phyloP scores from a whole-genome alignment of 2,113 vertebrate species.

The Corvus hawaiiensis region DNA sequence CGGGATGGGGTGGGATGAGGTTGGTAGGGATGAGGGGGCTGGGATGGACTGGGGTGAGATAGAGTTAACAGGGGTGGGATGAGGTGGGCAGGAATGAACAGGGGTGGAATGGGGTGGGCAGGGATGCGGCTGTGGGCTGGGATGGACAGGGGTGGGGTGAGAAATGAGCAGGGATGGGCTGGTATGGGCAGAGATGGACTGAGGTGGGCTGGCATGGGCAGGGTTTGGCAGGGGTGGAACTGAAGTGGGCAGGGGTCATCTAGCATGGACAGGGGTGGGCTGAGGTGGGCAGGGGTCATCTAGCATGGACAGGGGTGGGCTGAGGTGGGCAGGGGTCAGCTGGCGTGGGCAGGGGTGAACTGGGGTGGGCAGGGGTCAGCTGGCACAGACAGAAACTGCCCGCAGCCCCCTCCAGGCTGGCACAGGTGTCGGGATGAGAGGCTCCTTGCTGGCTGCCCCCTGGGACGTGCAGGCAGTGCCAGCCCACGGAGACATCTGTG shows the following conservation, averaged over 20 bases:
- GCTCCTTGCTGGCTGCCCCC: background rate
- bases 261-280: background rate
- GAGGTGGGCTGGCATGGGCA: too few relatives aligned
- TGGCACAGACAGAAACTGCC: background rate
- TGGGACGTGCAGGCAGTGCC: background rate
- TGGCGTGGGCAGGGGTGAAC: background rate
- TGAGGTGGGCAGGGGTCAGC: background rate
- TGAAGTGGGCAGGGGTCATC: background rate
- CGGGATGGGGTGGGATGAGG: too few relatives aligned
- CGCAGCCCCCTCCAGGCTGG: background rate
- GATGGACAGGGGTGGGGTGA: accelerated
- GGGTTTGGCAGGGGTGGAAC: too few relatives aligned
- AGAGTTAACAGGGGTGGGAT: background rate
- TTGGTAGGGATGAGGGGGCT: too few relatives aligned
- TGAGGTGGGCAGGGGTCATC: background rate
- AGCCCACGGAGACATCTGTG: accelerated
- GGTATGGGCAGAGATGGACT: too few relatives aligned
- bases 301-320: background rate
- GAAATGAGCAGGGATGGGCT: background rate
- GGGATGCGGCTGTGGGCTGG: background rate
- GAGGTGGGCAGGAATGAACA: background rate
- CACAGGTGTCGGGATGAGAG: accelerated
- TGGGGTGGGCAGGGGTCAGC: background rate
- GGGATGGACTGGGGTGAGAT: too few relatives aligned
- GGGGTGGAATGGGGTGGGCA: background rate